Evolutionary conservation across 2,113 vertebrate genomes (phyloP).

Genomic region (Geothlypis trichas): DNA sequence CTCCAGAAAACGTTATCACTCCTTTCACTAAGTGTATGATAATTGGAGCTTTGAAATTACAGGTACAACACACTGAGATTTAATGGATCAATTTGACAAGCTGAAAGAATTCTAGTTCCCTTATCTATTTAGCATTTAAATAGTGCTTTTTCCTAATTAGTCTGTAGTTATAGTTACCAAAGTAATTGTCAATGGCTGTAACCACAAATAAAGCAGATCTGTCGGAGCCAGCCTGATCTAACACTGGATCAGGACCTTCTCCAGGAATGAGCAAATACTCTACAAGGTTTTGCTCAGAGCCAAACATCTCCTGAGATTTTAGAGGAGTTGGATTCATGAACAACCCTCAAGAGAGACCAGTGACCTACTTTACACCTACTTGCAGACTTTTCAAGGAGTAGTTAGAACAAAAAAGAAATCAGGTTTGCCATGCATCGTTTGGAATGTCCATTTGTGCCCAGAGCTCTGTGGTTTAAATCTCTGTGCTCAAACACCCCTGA

Average conservation of each 20-base stretch:
- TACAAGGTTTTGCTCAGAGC: neutral
- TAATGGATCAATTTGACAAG: conserved; percentile 69
- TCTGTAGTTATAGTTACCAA: conserved; percentile 60
- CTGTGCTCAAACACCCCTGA: rapidly evolving
- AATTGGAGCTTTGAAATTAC: conserved; percentile 71
- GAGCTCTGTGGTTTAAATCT: neutral
- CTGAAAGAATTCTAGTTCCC: conserved; percentile 48
- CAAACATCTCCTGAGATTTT: neutral
- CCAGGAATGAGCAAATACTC: neutral
- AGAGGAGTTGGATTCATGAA: neutral
- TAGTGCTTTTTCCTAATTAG: conserved; percentile 56
- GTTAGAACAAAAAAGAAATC: neutral
- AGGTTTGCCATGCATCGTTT: rapidly evolving
- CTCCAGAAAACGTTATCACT: conserved; percentile 67
- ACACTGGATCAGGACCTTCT: neutral
- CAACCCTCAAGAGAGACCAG: neutral
- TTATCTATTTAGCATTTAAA: conserved; percentile 66
- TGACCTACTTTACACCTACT: neutral
- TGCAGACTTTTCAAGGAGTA: neutral
- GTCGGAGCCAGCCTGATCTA: neutral
- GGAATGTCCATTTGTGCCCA: neutral
- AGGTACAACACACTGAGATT: conserved; percentile 62
- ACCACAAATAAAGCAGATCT: conserved; percentile 48
- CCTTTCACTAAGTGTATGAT: conserved; percentile 62
- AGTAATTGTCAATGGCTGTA: conserved; percentile 52